Evolutionary conservation across 2,888 invertebrate species (phyloP).

Genomic region (Neuroscelio doddi): DNA sequence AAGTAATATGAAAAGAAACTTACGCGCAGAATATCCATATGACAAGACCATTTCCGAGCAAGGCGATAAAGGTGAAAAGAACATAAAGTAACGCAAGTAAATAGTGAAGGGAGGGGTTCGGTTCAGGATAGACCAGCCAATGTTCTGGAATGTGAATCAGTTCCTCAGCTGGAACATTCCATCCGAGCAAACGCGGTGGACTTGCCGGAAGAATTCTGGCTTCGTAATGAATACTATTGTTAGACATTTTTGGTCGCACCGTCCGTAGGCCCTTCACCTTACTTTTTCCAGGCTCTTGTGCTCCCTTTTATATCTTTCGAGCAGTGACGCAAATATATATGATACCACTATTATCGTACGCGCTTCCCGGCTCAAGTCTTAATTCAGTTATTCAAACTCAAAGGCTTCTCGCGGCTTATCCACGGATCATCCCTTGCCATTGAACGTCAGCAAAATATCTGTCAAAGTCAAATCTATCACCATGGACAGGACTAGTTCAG

Average conservation of each 20-base stretch:
- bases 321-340: constrained; percentile 27
- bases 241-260: constrained; percentile 63
- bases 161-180: constrained; percentile 85
- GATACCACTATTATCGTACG: constrained; percentile 4
- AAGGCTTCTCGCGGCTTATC: constrained; percentile 65
- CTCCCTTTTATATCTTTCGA: constrained; percentile 55
- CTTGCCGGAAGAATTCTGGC: constrained; percentile 65
- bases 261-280: constrained; percentile 62
- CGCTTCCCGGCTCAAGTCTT: constrained; percentile 43
- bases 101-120: constrained; percentile 86
- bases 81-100: constrained; percentile 84
- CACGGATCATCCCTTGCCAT: constrained; percentile 63
- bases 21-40: constrained; percentile 88
- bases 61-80: constrained; percentile 81
- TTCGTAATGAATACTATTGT: constrained; percentile 64
- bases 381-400: constrained; percentile 51
- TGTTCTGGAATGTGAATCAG: constrained; percentile 81
- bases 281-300: constrained; percentile 38
- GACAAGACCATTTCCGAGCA: constrained; percentile 88
- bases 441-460: constrained; percentile 60
- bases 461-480: constrained; percentile 63
- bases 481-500: constrained; percentile 34
- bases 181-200: constrained; percentile 77
- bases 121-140: constrained; percentile 86
- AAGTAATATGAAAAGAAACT: no score